Base-by-base conservation (phyloP, 2,113 vertebrate species). In the Saccopteryx leptura region DNA sequence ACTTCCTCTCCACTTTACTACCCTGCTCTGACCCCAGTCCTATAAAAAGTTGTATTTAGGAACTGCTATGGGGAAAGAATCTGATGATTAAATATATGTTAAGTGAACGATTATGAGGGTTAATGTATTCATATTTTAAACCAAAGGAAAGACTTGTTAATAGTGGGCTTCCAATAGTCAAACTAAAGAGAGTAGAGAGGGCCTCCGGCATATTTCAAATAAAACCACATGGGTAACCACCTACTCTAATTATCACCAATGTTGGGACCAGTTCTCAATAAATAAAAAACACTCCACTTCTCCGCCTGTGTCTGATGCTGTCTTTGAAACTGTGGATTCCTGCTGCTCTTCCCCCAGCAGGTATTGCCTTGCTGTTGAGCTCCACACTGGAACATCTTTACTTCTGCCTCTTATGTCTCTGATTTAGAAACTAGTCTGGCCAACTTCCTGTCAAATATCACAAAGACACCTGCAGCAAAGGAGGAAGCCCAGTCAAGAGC, bases 381-480 rank as follows among this genome's bases (percentile, higher is more conserved):
- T 58, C 63, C 69, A 54, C 46, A 61, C 39, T 23, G 71, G 60
- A 92, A 66, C 18, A 76, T 39, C 72, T 88, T 93, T 91, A 93
- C 80, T 90, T 95, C 65, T 7, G 0, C 56, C 54, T 84, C 89
- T 85, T 56, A 9, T 33, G 39, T 68, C 39, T 68, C 84, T 92
- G 91, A 85, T 90, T 90, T 90, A 78, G 87, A 96, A 93, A 93
- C 12, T 19, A 60, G 60, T 87, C 75, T 56, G 76, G 88, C 90
- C 92, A 94, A 92, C 48, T 84, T 96, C 69, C 92, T 93, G 56
- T 94, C 96, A 81, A 84, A 88, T 90, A 58, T 88, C 93, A 84
- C 76, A 60, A 83, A 96, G 75, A 91, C 50, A 87, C 46, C 50
- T 72, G 71, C n/a, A 60, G 46, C 71, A 79, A 76, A 90, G 58